Evolutionary conservation across 2,113 vertebrate species (phyloP), one percentile per base, ranked within the genome.

Genomic region (Sturnus vulgaris): DNA sequence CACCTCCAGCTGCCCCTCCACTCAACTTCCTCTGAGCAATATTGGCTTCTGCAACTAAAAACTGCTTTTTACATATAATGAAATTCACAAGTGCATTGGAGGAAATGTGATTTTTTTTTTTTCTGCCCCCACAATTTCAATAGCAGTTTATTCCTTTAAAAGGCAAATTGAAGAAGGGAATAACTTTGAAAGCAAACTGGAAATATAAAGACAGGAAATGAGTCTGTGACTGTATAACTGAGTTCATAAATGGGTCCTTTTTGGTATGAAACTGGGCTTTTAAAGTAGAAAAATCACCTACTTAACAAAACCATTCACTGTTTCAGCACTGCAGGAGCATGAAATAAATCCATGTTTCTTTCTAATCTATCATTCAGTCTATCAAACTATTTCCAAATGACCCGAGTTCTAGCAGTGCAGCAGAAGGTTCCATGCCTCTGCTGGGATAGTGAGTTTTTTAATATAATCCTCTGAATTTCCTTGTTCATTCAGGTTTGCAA

Each of bases 201-300:
- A 97, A 96, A 95, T 96, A 97, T 96, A 97, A 97, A 95, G 96
- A 97, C 95, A 97, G 96, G 96, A 97, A 97, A 97, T 97, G 94
- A 97, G 92, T 97, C 87, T 97, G 95, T 95, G 93, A 92, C 95
- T 96, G 87, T 93, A 97, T 96, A 93, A 92, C 95, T 83, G 91
- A 94, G 92, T 97, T 97, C 95, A 97, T 97, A 97, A 97, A 96
- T 96, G 93, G 91, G 59, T 92, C 83, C 72, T 93, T 95, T 96
- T 97, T 96, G 93, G 66, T 96, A 97, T 97, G 95, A 97, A 95
- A 94, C 95, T 96, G 92, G 93, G 93, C 90, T 95, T 94, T 97
- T 95, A 96, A 92, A 96, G 92, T 93, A 97, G 88, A 86, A 95
- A 93, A 93, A 96, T 90, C 91, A 96, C 95, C 95, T 96, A 96